Evolutionary conservation across 2,888 invertebrate species (phyloP), one percentile per base, ranked within the genome.

Genomic region (Flabesymbios commensalis): DNA sequence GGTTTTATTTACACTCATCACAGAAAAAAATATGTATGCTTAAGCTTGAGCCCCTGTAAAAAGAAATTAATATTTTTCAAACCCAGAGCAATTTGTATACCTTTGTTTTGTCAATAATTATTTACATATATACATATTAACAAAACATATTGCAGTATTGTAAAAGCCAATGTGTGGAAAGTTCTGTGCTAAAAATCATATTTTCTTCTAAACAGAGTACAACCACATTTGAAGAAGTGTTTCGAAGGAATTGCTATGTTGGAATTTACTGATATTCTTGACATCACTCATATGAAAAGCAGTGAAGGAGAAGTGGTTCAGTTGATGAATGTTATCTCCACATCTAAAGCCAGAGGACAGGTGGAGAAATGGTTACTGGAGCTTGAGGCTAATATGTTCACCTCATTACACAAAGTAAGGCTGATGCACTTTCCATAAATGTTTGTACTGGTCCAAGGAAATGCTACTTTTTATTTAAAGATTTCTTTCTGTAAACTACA

Each of bases 321-420:
- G 57, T 73, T 84, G 19, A 73, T 69, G 49, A 82, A 82, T 31
- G 72, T 75, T 32, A 83, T 84, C 61, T 80, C 81, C 1, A 84
- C 84, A 1, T 74, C 80, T 3, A 83, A 82, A 66, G 94, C 95
- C 0, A 87, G 93, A 72, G 96, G 96, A 57, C 94, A 94, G 85
- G 96, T 97, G 0, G 97, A 97, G 81, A 95, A 93, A 85, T 97
- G 96, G 97, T 84, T 97, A 57, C 83, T 92, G 7, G 93, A 95
- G 76, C 84, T 97, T 49, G 95, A 96, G 82, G 83, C 83, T 10
- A 87, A 89, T 63, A 96, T 97, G 94, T 90, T 93, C 75, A 87
- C 88, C 68, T 94, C 94, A n/a, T 86, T 96, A 0, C 90, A 90
- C 72, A 85, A 84, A 80, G 86, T 85, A 65, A 58, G 89, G 14